A percentile compares a stretch with the other conserved stretches of the same genome.
These are phyloP conservation scores for Callitettix versicolor DNA, from an alignment of 1,140 invertebrate species.

Conservation along the genomic window DNA sequence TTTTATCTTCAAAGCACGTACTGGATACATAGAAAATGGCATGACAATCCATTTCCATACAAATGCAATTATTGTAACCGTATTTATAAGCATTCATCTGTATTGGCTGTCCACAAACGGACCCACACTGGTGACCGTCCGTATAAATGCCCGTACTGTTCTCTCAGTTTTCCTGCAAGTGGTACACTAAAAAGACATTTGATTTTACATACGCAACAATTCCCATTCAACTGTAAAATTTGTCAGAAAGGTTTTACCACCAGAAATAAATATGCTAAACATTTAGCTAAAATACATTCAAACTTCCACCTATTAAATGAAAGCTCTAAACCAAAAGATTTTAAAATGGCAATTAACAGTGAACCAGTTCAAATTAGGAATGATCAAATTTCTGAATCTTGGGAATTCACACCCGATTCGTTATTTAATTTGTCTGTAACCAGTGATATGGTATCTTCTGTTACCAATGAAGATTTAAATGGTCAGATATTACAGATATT, in stretches of 20 bases:
- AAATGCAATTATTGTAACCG: conserved; percentile 24
- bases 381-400: no score
- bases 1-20: conserved; percentile 24
- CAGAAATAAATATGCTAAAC: conserved; percentile 20
- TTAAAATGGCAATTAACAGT: conserved; percentile 22
- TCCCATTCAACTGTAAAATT: conserved; percentile 21
- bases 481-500: no score
- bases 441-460: no score
- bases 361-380: no score
- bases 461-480: no score
- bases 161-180: conserved; percentile 49
- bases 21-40: conserved; percentile 26
- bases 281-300: conserved; percentile 15
- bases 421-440: no score
- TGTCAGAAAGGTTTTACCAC: conserved; percentile 24
- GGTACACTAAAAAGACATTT: conserved; percentile 22
- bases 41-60: conserved; percentile 26
- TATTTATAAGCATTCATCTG: conserved; percentile 22
- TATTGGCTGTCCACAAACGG: conserved; percentile 30
- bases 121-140: conserved; percentile 62
- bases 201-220: conserved; percentile 23
- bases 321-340: conserved; percentile 12
- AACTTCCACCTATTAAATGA: conserved; percentile 10
- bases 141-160: conserved; percentile 65
- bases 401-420: no score